Percentiles rank a stretch among this genome's conserved stretches.
Evolutionary conservation across 2,113 vertebrate species (phyloP).

Genomic region (Psettodes erumei): DNA sequence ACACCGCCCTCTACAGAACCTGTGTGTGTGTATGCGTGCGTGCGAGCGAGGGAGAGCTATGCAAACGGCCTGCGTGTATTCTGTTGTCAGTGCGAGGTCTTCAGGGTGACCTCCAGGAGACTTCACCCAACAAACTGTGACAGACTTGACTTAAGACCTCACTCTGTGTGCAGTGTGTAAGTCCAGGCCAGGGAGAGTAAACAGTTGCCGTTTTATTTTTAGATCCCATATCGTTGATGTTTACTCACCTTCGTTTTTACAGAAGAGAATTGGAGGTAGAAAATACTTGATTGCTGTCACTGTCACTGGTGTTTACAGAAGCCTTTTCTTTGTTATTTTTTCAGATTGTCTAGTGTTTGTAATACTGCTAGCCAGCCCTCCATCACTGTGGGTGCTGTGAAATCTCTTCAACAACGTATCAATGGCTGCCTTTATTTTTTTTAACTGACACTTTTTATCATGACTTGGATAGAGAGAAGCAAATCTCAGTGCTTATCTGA

Average conservation of each 20-base stretch:
- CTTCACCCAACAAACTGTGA: conserved; percentile 35
- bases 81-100: conserved; percentile 36
- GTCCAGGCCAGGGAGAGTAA: conserved; percentile 49
- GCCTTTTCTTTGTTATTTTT: conserved; percentile 61
- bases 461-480: neutral
- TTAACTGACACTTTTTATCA: conserved; percentile 26
- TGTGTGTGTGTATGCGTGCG: conserved; percentile 37
- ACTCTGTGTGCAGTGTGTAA: conserved; percentile 25
- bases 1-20: conserved; percentile 39
- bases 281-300: conserved; percentile 67
- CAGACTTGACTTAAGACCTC: conserved; percentile 50
- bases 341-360: conserved; percentile 54
- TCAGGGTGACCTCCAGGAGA: conserved; percentile 31
- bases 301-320: conserved; percentile 75
- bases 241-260: conserved; percentile 59
- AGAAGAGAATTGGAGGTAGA: conserved; percentile 47
- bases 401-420: conserved; percentile 45
- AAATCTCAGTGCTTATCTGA: conserved; percentile 20
- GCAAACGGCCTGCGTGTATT: conserved; percentile 68
- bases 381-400: conserved; percentile 52
- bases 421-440: conserved; percentile 60
- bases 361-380: conserved; percentile 36
- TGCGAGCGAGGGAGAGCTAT: conserved; percentile 69
- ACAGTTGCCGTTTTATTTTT: conserved; percentile 37
- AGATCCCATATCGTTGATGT: conserved; percentile 45